These are phyloP conservation scores for Eilema sororculum DNA, from an alignment of 2,888 invertebrate genomes.

Conservation along the genomic window DNA sequence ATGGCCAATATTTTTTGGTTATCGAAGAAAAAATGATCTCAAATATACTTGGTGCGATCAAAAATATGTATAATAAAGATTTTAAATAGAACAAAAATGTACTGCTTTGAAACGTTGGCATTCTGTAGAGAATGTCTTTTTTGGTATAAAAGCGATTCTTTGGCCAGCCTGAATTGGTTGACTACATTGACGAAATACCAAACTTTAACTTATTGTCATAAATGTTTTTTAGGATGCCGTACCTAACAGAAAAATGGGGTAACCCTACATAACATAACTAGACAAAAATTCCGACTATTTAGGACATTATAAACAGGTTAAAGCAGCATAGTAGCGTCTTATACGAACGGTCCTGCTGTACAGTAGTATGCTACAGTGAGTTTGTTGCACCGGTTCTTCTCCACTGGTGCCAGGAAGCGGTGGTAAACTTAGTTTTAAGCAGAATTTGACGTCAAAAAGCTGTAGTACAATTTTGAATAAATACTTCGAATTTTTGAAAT, in stretches of 20 bases:
- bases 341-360: background rate
- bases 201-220: background rate
- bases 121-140: background rate
- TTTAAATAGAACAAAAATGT: background rate
- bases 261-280: background rate
- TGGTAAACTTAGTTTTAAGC: too few relatives aligned
- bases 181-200: background rate
- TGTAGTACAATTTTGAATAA: too few relatives aligned
- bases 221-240: background rate
- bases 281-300: background rate
- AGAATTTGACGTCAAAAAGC: too few relatives aligned
- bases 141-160: background rate
- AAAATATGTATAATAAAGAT: background rate
- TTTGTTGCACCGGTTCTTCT: too few relatives aligned
- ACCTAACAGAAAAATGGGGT: background rate
- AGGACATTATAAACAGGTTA: too few relatives aligned
- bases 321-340: background rate
- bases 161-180: background rate
- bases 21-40: conserved; percentile 18
- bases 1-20: conserved; percentile 22
- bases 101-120: background rate
- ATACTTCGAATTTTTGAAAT: too few relatives aligned
- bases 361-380: too few relatives aligned
- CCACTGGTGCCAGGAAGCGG: too few relatives aligned
- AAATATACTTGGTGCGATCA: conserved; percentile 1